phyloP scores from a whole-genome alignment of 2,797 vertebrate species.

The Acipenser transmontanus region DNA sequence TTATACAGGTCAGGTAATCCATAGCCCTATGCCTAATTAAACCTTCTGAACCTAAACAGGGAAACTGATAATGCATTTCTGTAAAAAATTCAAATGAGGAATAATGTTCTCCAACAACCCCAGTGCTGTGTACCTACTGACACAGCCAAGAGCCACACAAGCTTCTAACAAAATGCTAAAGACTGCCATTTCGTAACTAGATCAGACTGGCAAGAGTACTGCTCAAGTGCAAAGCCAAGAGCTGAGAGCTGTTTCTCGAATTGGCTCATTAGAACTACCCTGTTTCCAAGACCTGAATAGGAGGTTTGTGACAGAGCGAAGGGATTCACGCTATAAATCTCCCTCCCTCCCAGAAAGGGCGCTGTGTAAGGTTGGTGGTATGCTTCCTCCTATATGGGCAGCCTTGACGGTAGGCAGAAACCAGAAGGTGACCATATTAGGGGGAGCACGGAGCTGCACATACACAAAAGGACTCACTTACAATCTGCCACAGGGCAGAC shows the following conservation, averaged over 20 bases:
- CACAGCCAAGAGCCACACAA: conserved; percentile 6
- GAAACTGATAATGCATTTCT: background rate
- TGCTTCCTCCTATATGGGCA: too few species aligned
- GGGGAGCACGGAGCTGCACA: too few species aligned
- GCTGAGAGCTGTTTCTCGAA: conserved; percentile 30
- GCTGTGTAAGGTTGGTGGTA: too few species aligned
- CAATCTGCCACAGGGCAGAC: too few species aligned
- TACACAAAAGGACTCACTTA: too few species aligned
- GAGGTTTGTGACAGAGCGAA: background rate
- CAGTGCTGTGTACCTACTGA: background rate
- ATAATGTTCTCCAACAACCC: background rate
- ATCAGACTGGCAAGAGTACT: conserved; percentile 30
- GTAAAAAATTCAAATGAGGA: background rate
- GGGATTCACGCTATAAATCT: too few species aligned
- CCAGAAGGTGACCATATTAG: too few species aligned
- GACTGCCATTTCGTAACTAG: conserved; percentile 32
- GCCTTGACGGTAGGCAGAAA: too few species aligned
- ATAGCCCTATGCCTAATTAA: background rate
- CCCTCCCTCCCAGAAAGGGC: too few species aligned
- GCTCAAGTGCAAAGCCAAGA: conserved; percentile 8
- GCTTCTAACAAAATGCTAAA: conserved; percentile 13
- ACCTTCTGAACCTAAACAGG: background rate
- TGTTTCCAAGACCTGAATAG: conserved; percentile 38
- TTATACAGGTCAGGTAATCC: too few species aligned
- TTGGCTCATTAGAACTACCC: conserved; percentile 34